Evolutionary conservation across 2,113 vertebrate genomes (phyloP).

Genomic region (Rhinichthys klamathensis): DNA sequence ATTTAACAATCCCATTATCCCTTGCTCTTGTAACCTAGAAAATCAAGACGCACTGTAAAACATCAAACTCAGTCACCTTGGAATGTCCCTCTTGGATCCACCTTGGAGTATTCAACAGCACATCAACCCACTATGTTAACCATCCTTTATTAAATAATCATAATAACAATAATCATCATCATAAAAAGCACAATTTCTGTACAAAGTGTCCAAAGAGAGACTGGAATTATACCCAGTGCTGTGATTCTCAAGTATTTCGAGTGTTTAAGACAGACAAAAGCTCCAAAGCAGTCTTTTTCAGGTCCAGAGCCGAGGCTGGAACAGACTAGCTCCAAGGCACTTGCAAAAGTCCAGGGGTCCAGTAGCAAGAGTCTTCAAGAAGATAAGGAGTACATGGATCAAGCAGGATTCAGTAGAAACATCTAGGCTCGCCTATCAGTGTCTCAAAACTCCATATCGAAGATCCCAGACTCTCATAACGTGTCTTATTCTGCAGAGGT

Average conservation of each 20-base stretch:
- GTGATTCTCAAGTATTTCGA: conserved; percentile 65
- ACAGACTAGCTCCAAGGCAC: conserved; percentile 89
- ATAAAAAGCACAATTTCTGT: conserved; percentile 92
- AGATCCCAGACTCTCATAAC: conserved; percentile 27
- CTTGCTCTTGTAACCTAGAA: neutral
- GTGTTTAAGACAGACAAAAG: conserved; percentile 74
- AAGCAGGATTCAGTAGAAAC: neutral
- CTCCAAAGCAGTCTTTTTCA: conserved; percentile 71
- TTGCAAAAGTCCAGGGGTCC: conserved; percentile 82
- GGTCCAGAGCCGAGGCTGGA: conserved; percentile 83
- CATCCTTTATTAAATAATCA: conserved; percentile 99
- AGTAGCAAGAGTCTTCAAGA: conserved; percentile 66
- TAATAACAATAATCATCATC: conserved; percentile 89
- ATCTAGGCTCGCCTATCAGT: conserved; percentile 14
- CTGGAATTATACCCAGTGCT: conserved; percentile 80
- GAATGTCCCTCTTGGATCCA: neutral
- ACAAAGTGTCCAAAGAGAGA: conserved; percentile 96
- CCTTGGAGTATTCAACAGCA: neutral
- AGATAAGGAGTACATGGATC: conserved; percentile 49
- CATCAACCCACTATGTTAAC: conserved; percentile 67
- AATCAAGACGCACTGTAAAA: neutral
- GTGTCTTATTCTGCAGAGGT: conserved; percentile 44
- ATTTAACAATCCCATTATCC: conserved; percentile 19
- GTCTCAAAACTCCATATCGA: conserved; percentile 8
- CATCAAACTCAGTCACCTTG: neutral